Conservation (phyloP, 2,797 vertebrate genomes). For the Poeciliopsis infans region DNA sequence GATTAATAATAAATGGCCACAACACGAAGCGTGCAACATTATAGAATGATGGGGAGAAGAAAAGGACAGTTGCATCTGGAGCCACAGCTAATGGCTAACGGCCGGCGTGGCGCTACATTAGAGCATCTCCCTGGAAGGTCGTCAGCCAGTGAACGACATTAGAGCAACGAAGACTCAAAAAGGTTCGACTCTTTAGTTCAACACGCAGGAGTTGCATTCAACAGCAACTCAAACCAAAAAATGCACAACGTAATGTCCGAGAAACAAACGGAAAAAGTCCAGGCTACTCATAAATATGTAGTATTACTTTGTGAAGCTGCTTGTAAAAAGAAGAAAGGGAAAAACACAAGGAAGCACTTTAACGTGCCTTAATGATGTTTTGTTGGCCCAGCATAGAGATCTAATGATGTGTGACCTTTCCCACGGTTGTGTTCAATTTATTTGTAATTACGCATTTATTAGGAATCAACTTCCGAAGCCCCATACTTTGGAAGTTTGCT, state of each 20-base stretch:
- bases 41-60: not conserved
- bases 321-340: not conserved
- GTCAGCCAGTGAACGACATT: not conserved
- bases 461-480: constrained; percentile 34
- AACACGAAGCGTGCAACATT: not conserved
- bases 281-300: not conserved
- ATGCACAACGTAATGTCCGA: not conserved
- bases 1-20: not conserved
- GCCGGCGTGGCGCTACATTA: not conserved
- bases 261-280: not conserved
- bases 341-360: not conserved
- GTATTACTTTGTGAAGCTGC: not conserved
- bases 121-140: not conserved
- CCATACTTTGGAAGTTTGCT: constrained; percentile 27
- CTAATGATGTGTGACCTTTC: constrained; percentile 21
- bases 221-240: not conserved
- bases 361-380: constrained; percentile 28
- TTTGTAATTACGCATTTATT: constrained; percentile 61
- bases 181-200: not conserved
- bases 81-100: not conserved
- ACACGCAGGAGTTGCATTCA: not conserved
- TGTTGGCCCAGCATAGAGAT: constrained; percentile 15
- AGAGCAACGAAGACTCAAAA: not conserved
- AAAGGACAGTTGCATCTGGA: not conserved
- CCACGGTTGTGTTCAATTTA: constrained; percentile 19